Evolutionary conservation across 2,113 vertebrate species (phyloP).

Genomic region (Turnix velox): DNA sequence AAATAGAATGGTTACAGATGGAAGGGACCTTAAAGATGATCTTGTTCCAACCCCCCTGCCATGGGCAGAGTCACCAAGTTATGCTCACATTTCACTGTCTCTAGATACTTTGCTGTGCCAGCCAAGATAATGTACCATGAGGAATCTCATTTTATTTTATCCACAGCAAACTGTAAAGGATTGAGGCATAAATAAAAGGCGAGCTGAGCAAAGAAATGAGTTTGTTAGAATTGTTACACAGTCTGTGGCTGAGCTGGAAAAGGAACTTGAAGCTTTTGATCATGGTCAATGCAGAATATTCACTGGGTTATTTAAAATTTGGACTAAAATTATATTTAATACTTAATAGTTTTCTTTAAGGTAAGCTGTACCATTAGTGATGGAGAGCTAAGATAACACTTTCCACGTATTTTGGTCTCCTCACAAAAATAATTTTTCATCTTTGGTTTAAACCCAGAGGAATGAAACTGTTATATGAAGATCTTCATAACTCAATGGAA

Average conservation of each 20-base stretch:
- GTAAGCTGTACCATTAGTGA: not conserved
- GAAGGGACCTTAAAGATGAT: not conserved
- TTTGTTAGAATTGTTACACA: not conserved
- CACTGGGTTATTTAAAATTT: not conserved
- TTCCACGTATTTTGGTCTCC: not conserved
- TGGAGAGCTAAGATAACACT: not conserved
- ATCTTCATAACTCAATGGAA: not conserved
- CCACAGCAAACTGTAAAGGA: not conserved
- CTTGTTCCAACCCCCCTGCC: not conserved
- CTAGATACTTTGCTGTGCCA: not conserved
- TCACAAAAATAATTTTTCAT: not conserved
- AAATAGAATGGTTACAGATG: not conserved
- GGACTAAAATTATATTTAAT: not conserved
- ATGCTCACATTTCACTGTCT: not conserved
- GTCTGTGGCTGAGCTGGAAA: not conserved
- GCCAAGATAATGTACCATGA: not conserved
- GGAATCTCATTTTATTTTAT: not conserved
- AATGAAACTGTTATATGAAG: not conserved
- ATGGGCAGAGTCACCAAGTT: not conserved
- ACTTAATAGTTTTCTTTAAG: not conserved
- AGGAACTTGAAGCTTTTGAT: not conserved
- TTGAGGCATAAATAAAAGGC: not conserved
- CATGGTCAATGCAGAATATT: not conserved
- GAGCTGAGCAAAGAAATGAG: not conserved
- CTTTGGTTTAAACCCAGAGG: not conserved